A percentile compares a stretch with the other conserved stretches of the same genome.
Evolutionary conservation across 2,888 invertebrate species (phyloP).

Genomic region (Altica lythri): DNA sequence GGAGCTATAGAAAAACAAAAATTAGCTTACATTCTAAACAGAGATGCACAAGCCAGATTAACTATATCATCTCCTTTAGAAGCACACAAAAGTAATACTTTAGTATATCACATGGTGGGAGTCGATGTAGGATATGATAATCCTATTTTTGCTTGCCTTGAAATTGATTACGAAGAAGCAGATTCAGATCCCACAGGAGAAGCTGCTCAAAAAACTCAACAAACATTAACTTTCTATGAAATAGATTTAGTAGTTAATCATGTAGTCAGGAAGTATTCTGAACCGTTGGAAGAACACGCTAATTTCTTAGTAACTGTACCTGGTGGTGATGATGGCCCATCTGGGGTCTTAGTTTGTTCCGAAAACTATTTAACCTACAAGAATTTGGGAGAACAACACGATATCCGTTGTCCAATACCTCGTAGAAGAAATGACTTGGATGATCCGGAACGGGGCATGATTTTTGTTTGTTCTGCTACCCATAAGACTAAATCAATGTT

Average conservation of each 20-base stretch:
- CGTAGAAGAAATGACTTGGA: constrained; percentile 95
- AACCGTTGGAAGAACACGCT: constrained; percentile 96
- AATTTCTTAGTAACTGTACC: constrained; percentile 98
- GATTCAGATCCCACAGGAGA: constrained; percentile 97
- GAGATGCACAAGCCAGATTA: constrained; percentile 95
- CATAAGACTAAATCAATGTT: constrained; percentile 99
- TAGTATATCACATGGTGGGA: constrained; percentile 98
- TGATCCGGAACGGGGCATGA: constrained; percentile 98
- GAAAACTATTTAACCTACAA: constrained; percentile 99
- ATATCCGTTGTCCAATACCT: constrained; percentile 97
- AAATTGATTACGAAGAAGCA: constrained; percentile 99
- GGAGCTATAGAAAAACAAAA: constrained; percentile 99
- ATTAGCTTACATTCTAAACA: constrained; percentile 95
- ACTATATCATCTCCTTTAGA: constrained; percentile 99
- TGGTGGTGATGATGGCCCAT: constrained; percentile 98
- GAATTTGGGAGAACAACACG: constrained; percentile 98
- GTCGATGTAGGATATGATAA: constrained; percentile 99
- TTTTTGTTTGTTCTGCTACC: constrained; percentile 98
- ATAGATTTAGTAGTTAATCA: constrained; percentile 97
- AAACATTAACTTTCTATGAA: constrained; percentile 97
- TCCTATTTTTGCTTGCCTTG: constrained; percentile 98
- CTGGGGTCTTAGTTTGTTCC: constrained; percentile 97
- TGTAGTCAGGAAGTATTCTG: constrained; percentile 98
- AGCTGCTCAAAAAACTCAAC: constrained; percentile 94
- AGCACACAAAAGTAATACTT: constrained; percentile 98